These are phyloP conservation scores for Agonopterix arenella DNA, from an alignment of 2,888 invertebrate genomes.

Conservation along the genomic window DNA sequence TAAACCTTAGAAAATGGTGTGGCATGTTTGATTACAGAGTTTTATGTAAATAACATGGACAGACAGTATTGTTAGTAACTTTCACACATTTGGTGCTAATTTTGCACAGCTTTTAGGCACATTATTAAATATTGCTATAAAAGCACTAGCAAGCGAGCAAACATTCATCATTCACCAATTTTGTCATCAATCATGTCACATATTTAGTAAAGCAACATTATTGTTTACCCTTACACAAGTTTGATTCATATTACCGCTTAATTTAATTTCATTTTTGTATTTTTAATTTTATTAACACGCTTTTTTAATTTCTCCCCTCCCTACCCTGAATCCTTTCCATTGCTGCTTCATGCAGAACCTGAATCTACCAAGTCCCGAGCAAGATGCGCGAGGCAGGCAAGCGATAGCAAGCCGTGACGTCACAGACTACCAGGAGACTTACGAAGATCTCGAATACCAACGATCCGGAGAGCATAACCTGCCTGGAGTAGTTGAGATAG, in stretches of 20 bases:
- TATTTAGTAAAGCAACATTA: not conserved
- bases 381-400: conserved; percentile 30
- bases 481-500: conserved; percentile 56
- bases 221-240: conserved; percentile 23
- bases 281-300: conserved; percentile 76
- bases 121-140: not conserved
- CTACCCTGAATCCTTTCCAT: conserved; percentile 58
- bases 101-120: conserved; percentile 27
- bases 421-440: conserved; percentile 44
- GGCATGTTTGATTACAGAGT: conserved; percentile 63
- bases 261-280: conserved; percentile 47
- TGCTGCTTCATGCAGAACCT: conserved; percentile 67
- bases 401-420: conserved; percentile 46
- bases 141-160: conserved; percentile 4
- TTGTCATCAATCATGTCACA: conserved; percentile 17
- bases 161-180: conserved; percentile 2
- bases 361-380: conserved; percentile 63
- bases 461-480: conserved; percentile 28
- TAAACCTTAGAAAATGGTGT: conserved; percentile 28
- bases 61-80: conserved; percentile 2
- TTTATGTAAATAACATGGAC: conserved; percentile 32
- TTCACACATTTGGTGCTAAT: conserved; percentile 19
- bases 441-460: conserved; percentile 55
- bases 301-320: conserved; percentile 71
- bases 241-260: conserved; percentile 29